phyloP scores from a whole-genome alignment of 2,888 invertebrate genomes.

The Eudasyphora cyanicolor region DNA sequence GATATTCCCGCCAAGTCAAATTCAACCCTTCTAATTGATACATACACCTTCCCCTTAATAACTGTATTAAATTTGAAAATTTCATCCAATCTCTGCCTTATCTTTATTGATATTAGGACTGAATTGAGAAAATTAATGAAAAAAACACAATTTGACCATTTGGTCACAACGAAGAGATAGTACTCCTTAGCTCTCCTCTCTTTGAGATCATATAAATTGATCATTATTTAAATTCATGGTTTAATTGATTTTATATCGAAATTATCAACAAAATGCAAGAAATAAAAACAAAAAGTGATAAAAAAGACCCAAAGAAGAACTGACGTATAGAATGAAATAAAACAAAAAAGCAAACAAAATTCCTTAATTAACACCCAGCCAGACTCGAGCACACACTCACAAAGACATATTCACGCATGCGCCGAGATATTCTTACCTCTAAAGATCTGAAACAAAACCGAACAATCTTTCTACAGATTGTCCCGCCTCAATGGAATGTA shows the following conservation, averaged over 20 bases:
- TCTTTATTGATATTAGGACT: background rate
- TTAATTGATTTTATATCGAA: slow-evolving; percentile 47
- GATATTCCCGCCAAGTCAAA: background rate
- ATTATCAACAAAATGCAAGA: slow-evolving; percentile 48
- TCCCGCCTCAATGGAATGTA: background rate
- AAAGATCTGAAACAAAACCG: slow-evolving; percentile 13
- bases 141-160: background rate
- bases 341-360: slow-evolving; percentile 36
- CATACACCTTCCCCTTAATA: too few species aligned
- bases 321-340: slow-evolving; percentile 16
- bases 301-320: background rate
- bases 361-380: slow-evolving; percentile 39
- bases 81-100: background rate
- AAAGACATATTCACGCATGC: too few species aligned
- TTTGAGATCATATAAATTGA: slow-evolving; percentile 20
- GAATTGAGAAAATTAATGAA: background rate
- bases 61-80: background rate
- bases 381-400: background rate
- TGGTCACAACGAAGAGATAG: too few species aligned
- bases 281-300: slow-evolving; percentile 28
- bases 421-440: too few species aligned
- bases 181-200: background rate
- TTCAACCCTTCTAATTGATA: background rate
- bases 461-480: slow-evolving; percentile 2
- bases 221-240: slow-evolving; percentile 30